Evolutionary conservation across 2,113 vertebrate species (phyloP), one percentile per base, ranked within the genome.

Genomic region (Leptobrachium leishanense): DNA sequence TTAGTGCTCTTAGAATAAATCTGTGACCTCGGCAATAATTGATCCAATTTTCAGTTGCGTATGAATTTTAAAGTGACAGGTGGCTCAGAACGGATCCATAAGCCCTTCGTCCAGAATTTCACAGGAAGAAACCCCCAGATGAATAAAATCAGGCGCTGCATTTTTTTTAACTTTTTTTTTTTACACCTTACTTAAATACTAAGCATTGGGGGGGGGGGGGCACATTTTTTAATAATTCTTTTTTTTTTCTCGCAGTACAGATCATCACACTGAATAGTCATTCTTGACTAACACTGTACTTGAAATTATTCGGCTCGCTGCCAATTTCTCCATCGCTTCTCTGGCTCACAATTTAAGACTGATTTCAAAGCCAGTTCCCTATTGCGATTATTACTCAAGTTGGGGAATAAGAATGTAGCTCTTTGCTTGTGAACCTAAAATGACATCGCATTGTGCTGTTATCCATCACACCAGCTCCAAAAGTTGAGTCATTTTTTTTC

Each of bases 1-100:
- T 77, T 77, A 70, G 67, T 70, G 67, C 42, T 50, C 67, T 76
- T 68, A 76, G 7, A 68, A 76, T 62, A 62, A 68, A 77, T 40
- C 54, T 46, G 43, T 70, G 67, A 70, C 54, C 66, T 11, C 8
- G 54, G 12, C 40, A 44, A 77, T 77, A 62, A 77, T 70, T 77
- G 75, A 41, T 39, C 66, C 20, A 70, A 59, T 70, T 70, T 77
- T 3, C 75, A 43, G 39, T 59, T 62, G 41, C 50, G 31, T 62
- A 68, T 77, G 46, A 68, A 50, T n/a, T 57, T 40, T 68, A 68
- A 62, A 62, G 75, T 77, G 15, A 62, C 15, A 77, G 67, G 55
- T 69, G 54, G 54, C 42, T 55, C 2, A 50, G 20, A 62, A 77
- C 43, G n/a, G 20, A 59, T 68, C 15, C 6, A 57, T 57, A 76